Base-by-base conservation (phyloP, 2,797 vertebrate genomes). In the Pseudomugil tenellus region DNA sequence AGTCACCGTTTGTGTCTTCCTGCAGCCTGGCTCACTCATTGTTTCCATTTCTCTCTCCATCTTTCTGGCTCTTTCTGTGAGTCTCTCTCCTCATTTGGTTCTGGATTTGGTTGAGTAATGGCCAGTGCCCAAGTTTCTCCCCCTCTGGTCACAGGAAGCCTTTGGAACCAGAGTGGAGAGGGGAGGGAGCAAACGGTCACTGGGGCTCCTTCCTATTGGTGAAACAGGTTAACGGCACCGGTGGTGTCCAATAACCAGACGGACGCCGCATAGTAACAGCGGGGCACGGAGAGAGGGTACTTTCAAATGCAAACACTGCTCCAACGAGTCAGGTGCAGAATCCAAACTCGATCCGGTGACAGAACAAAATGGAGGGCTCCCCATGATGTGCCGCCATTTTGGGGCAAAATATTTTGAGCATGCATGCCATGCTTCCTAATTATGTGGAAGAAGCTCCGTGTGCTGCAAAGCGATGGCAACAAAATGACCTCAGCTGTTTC, bases 351-450 rank as follows among this genome's bases (percentile, higher is more conserved):
- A 86, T 89, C 82, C 77, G 79, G 75, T 63, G 72, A 84, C 82
- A 78, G 83, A 85, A 92, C 90, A 92, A 92, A 93, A 93, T 92
- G 92, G 91, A 88, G 86, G 90, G 77, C 73, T 37, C 63, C 76
- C 32, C 60, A 74, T 80, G 83, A 71, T 72, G 57, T 25, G 80
- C 87, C 85, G 89, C 92, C 91, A 93, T 93, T 92, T 93, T 90
- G 85, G 84, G 81, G 81, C 75, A 75, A 85, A 83, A 89, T 86
- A 85, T 91, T 91, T 89, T 77, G 76, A 79, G 68, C 69, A 62
- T 65, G 76, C 48, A 41, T 84, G 85, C 76, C 81, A 84, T 76
- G 74, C 81, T 69, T 74, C 63, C 63, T 79, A 78, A 81, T 80
- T 68, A 63, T 70, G 71, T 63, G 43, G 66, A 86, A 77, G 58